Evolutionary conservation across 2,113 vertebrate genomes (phyloP).

Genomic region (Ciconia stormi): DNA sequence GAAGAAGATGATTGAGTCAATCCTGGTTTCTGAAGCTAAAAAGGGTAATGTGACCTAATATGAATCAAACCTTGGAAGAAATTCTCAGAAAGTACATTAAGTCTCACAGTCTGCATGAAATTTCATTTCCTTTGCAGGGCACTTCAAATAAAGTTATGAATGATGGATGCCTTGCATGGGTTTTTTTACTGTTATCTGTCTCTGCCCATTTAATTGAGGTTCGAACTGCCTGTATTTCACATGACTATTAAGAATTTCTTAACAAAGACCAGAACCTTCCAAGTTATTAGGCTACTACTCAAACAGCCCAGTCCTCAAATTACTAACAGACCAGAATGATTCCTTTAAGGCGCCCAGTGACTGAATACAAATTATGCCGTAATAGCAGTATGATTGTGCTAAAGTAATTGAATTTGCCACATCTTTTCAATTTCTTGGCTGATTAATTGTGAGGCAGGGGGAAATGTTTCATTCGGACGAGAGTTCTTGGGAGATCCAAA

Average conservation of each 20-base stretch:
- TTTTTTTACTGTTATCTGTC: not conserved
- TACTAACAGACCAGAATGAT: not conserved
- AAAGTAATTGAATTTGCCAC: not conserved
- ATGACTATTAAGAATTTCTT: not conserved
- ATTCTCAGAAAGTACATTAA: not conserved
- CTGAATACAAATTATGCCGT: not conserved
- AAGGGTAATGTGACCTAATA: not conserved
- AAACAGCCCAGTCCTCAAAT: not conserved
- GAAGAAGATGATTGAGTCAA: not conserved
- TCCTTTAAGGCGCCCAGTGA: not conserved
- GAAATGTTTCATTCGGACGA: not conserved
- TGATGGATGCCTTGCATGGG: not conserved
- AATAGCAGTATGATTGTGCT: not conserved
- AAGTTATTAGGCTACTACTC: not conserved
- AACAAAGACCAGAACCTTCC: not conserved
- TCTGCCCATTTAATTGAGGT: not conserved
- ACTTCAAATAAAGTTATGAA: not conserved
- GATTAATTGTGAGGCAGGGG: not conserved
- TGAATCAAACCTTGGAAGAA: not conserved
- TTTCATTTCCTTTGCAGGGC: not conserved
- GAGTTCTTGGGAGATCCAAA: not conserved
- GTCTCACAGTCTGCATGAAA: not conserved
- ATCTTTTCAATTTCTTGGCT: not conserved
- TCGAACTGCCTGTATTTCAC: not conserved
- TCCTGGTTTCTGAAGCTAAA: not conserved